Evolutionary conservation across 2,888 invertebrate genomes (phyloP).

Genomic region (Chrysina gloriosa): DNA sequence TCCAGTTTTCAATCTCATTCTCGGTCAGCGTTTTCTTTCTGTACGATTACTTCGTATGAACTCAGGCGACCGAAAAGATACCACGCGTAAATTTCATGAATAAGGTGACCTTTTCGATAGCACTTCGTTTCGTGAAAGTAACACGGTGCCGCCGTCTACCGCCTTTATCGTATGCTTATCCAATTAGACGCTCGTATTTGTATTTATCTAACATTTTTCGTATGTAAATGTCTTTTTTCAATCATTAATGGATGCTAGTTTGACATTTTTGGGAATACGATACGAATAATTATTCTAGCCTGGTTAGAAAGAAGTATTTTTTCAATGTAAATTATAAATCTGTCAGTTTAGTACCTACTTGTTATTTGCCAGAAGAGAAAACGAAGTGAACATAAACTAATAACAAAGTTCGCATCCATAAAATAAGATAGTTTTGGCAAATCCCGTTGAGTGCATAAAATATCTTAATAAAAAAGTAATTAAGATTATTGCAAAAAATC

Average conservation of each 20-base stretch:
- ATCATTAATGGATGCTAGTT: background rate
- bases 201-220: slow-evolving; percentile 15
- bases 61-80: background rate
- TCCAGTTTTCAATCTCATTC: slow-evolving; percentile 2
- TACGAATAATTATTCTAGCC: background rate
- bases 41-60: background rate
- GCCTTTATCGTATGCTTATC: slow-evolving; percentile 7
- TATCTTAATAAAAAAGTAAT: too few species aligned
- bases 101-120: slow-evolving; percentile 12
- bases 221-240: slow-evolving; percentile 12
- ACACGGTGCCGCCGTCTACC: background rate
- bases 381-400: too few species aligned
- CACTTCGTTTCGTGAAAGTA: slow-evolving; percentile 13
- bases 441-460: too few species aligned
- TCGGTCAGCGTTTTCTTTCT: background rate
- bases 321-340: too few species aligned
- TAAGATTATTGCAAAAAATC: too few species aligned
- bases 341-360: too few species aligned
- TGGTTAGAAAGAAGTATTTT: background rate
- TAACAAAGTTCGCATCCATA: too few species aligned
- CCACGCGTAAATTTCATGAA: slow-evolving; percentile 8
- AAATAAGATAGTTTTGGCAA: too few species aligned
- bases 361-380: too few species aligned
- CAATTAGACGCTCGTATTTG: background rate
- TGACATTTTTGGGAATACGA: background rate